Percentiles rank a stretch among this genome's conserved stretches.
Evolutionary conservation across 2,797 vertebrate genomes (phyloP).

Genomic region (Smutsia temminckii): DNA sequence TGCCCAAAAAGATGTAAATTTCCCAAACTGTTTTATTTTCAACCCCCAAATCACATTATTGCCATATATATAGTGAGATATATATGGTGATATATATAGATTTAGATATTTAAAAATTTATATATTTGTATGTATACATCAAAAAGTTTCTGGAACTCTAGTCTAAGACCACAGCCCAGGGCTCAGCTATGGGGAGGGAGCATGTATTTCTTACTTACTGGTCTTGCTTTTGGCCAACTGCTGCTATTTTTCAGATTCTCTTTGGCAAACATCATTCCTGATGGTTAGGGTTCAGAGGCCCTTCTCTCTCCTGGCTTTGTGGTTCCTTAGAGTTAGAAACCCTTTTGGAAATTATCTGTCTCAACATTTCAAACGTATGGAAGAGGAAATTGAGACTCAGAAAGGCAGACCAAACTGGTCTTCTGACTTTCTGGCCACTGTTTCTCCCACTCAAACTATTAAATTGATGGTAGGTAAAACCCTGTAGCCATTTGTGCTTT

Average conservation of each 20-base stretch:
- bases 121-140: no score
- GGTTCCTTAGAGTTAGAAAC: not conserved
- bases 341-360: not conserved
- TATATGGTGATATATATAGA: not conserved
- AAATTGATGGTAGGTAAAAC: not conserved
- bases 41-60: not conserved
- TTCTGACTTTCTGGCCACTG: not conserved
- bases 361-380: not conserved
- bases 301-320: fast-evolving
- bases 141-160: not conserved
- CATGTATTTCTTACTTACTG: not conserved
- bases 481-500: not conserved
- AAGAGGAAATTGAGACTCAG: not conserved
- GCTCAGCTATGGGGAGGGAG: not conserved
- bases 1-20: not conserved
- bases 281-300: not conserved
- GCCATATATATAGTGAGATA: no score
- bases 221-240: not conserved
- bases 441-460: not conserved
- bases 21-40: not conserved
- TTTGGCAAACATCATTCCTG: not conserved
- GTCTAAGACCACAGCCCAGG: not conserved
- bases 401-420: not conserved
- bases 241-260: not conserved
- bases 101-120: not conserved